Percentiles rank a stretch among this genome's conserved stretches.
These are phyloP conservation scores for Pachyseris speciosa DNA, from an alignment of 64 coral and sea anemone species.

Conservation along the genomic window DNA sequence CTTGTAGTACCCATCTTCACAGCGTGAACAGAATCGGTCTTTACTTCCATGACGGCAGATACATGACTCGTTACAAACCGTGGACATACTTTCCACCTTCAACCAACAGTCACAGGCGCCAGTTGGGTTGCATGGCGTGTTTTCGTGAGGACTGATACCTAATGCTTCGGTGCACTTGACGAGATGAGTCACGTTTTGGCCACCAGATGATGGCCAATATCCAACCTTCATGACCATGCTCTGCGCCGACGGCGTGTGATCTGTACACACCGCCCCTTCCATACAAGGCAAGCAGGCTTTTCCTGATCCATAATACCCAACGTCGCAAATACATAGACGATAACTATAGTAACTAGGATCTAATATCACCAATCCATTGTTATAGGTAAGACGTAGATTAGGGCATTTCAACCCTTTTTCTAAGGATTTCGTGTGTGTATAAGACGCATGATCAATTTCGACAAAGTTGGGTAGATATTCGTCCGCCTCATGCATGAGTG, in stretches of 20 bases:
- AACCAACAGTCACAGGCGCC: constrained; percentile 27
- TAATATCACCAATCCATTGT: constrained; percentile 45
- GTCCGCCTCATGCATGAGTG: background rate
- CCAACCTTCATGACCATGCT: constrained; percentile 49
- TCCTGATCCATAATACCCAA: constrained; percentile 40
- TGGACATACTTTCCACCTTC: background rate
- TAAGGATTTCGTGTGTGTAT: background rate
- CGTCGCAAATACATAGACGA: constrained; percentile 48
- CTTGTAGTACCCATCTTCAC: constrained; percentile 51
- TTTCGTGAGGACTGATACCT: background rate
- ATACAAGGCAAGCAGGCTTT: constrained; percentile 52
- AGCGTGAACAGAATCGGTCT: constrained; percentile 46
- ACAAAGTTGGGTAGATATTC: constrained; percentile 42
- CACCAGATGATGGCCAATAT: constrained; percentile 57
- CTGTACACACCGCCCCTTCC: constrained; percentile 26
- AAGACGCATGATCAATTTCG: constrained; percentile 20
- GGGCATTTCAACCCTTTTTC: constrained; percentile 65
- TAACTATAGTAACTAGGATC: constrained; percentile 48
- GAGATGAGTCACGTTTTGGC: constrained; percentile 48
- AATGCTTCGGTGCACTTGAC: constrained; percentile 25
- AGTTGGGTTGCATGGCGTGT: constrained; percentile 40
- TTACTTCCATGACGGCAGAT: constrained; percentile 28
- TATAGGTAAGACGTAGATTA: constrained; percentile 44
- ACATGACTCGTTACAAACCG: constrained; percentile 18
- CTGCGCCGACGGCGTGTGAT: constrained; percentile 19